Evolutionary conservation across 1,140 invertebrate species (phyloP).

Genomic region (Drosophila saltans): DNA sequence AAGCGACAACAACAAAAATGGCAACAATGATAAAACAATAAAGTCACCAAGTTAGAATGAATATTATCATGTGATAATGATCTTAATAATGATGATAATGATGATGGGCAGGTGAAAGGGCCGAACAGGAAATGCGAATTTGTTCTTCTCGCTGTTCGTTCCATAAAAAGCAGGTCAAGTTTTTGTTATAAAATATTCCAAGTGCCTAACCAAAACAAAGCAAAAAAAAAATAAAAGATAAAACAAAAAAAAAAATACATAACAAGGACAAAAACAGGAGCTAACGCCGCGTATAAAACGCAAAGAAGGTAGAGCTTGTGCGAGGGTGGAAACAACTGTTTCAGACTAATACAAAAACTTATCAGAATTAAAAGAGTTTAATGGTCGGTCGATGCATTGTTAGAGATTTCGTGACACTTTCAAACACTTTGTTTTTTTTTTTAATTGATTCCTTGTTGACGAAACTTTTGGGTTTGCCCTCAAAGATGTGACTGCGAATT

Average conservation of each 20-base stretch:
- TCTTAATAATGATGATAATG: conserved; percentile 7
- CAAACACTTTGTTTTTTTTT: too few relatives aligned
- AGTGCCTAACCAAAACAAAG: conserved; percentile 63
- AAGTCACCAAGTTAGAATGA: conserved; percentile 9
- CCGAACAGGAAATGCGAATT: conserved; percentile 37
- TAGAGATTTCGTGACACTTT: too few relatives aligned
- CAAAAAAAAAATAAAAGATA: conserved; percentile 62
- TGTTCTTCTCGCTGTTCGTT: conserved; percentile 29
- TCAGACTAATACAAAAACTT: too few relatives aligned
- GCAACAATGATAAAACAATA: conserved; percentile 59
- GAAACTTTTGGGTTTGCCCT: not conserved
- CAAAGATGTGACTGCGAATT: conserved; percentile 19
- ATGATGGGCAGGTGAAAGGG: not conserved
- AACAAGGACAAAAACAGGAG: conserved; percentile 35
- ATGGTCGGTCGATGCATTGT: too few relatives aligned
- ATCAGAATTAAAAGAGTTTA: too few relatives aligned
- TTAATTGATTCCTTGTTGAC: too few relatives aligned
- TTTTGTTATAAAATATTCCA: conserved; percentile 80
- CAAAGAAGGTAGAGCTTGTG: conserved; percentile 14
- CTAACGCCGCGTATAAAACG: conserved; percentile 1
- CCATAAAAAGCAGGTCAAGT: conserved; percentile 71
- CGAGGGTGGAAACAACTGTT: conserved; percentile 22
- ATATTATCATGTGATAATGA: conserved; percentile 8
- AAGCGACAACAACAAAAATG: conserved; percentile 47
- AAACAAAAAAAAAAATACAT: conserved; percentile 55